Evolutionary conservation across 1,140 invertebrate genomes (phyloP).

Genomic region (Daktulosphaira vitifoliae): DNA sequence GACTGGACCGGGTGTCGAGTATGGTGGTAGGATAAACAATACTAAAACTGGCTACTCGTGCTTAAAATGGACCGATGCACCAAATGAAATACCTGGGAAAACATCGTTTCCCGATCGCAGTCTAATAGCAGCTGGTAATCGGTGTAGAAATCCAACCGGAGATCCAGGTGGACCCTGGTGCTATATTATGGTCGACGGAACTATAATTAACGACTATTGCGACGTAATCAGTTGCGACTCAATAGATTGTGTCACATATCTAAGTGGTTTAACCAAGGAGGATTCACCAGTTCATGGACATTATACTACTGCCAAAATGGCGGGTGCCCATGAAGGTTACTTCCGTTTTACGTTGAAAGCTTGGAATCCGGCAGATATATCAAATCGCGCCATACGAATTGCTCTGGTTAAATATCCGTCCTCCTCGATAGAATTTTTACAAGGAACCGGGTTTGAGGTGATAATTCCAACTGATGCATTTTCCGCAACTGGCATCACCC

Average conservation of each 20-base stretch:
- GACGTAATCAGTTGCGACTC: not conserved
- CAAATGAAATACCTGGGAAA: not conserved
- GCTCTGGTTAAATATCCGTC: not conserved
- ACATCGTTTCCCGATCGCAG: not conserved
- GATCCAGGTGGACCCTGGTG: constrained; percentile 15
- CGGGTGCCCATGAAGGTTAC: not conserved
- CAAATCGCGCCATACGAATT: not conserved
- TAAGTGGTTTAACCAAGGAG: not conserved
- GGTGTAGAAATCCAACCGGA: constrained; percentile 14
- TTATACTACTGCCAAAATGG: not conserved
- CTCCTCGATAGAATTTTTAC: not conserved
- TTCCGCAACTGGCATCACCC: not conserved
- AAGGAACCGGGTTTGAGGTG: not conserved
- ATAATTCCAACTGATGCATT: not conserved
- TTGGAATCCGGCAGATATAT: not conserved
- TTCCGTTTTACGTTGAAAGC: not conserved
- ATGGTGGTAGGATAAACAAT: not conserved
- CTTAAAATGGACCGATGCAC: not conserved
- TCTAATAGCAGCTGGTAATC: not conserved
- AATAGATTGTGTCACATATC: not conserved
- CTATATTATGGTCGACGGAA: not conserved
- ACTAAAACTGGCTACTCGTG: constrained; percentile 17
- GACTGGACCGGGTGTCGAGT: constrained; percentile 13
- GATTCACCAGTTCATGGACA: not conserved
- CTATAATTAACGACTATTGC: not conserved